phyloP scores from a whole-genome alignment of 2,113 vertebrate species.

The Dermatemys mawii region DNA sequence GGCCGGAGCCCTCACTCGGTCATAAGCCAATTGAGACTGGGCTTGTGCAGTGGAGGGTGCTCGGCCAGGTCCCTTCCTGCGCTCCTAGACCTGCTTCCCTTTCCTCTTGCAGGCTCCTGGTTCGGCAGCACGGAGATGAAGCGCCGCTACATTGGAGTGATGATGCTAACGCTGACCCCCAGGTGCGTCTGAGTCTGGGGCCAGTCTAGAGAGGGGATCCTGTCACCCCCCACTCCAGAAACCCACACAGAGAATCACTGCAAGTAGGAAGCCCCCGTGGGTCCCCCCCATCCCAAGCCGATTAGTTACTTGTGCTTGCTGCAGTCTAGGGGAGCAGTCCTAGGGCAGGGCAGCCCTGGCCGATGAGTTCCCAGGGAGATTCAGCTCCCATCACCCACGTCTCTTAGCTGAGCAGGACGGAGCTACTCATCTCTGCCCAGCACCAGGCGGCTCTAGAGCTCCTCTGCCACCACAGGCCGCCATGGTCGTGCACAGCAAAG shows the following conservation, averaged over 20 bases:
- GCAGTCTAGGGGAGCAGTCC: too few species aligned
- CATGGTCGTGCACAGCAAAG: neutral
- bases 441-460: neutral
- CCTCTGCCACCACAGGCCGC: neutral
- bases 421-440: too few species aligned
- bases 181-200: constrained; percentile 77
- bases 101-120: constrained; percentile 80
- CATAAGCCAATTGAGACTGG: too few species aligned
- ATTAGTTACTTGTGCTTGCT: neutral
- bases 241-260: neutral
- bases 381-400: neutral
- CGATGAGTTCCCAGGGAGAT: neutral
- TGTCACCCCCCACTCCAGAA: neutral
- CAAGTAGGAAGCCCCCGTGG: neutral
- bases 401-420: neutral
- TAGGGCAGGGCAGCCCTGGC: neutral
- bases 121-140: constrained; percentile 79
- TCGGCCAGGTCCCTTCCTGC: neutral
- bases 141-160: constrained; percentile 93
- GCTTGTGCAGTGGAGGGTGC: neutral
- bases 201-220: neutral
- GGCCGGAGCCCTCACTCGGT: too few species aligned
- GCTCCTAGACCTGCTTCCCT: neutral
- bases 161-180: constrained; percentile 93
- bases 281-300: neutral